Conservation (phyloP, 2,797 vertebrate genomes). For the Gadopsis marmoratus region DNA sequence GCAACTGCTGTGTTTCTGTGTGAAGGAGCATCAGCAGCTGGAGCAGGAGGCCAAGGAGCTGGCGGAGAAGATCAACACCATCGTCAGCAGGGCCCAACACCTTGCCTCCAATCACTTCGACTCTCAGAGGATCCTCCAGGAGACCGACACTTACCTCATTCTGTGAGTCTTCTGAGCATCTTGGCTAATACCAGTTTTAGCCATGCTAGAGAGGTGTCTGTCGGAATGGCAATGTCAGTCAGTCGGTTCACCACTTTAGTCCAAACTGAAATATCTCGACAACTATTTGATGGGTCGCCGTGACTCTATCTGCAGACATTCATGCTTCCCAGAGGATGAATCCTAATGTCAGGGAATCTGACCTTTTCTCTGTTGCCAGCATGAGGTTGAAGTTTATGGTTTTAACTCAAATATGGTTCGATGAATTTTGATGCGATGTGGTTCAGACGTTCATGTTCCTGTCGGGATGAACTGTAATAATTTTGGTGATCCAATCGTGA, state of each 20-base stretch:
- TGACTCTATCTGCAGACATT: no score
- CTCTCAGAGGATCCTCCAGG: constrained; percentile 86
- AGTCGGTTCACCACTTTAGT: neutral
- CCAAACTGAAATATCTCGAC: neutral
- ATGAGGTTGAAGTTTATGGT: no score
- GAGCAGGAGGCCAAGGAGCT: constrained; percentile 88
- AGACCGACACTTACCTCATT: constrained; percentile 88
- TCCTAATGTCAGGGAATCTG: neutral
- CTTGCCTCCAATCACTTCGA: constrained; percentile 89
- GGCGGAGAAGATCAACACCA: constrained; percentile 89
- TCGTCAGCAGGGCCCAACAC: constrained; percentile 84
- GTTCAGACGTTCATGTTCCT: no score
- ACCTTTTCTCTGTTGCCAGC: neutral
- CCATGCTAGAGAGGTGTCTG: neutral
- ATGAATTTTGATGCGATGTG: no score
- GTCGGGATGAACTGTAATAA: no score
- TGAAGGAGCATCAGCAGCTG: constrained; percentile 85
- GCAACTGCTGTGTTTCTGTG: constrained; percentile 16
- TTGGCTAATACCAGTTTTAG: neutral
- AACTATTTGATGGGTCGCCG: no score
- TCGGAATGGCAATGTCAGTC: neutral
- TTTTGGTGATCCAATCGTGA: no score
- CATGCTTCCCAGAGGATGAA: no score
- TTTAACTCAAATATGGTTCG: no score
- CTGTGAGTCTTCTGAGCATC: constrained; percentile 77